Base-by-base conservation (phyloP, 2,888 invertebrate genomes). In the Allophyes oxyacanthae region DNA sequence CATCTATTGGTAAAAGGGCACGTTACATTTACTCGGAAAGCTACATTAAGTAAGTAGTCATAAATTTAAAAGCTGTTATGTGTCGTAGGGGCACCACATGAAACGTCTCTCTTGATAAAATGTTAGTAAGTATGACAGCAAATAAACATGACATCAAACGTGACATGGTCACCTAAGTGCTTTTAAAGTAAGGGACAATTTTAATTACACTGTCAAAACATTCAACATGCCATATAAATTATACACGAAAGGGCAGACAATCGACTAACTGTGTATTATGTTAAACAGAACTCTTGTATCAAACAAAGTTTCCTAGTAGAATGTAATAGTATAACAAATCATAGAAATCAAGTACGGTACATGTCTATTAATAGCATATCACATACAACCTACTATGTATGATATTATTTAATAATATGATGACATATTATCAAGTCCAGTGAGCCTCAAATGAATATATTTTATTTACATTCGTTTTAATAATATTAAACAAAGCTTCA, bases 181-280 rank as follows among this genome's bases (percentile, higher is more conserved):
- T 78, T 75, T 70, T 57, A 55, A 67, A 64, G 51, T 64, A 64
- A 48, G 44, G 67, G 45, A 48, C 48, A 37, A 59, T 65, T 75
- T 66, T 64, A 68, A 72, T 56, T 55, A 73, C 49, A 58, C 56
- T 64, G 57, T 64, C 67, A 72, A 75, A 75, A 76, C 75, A 75
- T 75, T 67, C 59, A 62, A 67, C 65, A 61, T 54, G 45, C 54
- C 43, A 45, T 60, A 57, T 67, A n/a, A n/a, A n/a, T 63, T 63
- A 58, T 42, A 65, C 46, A 49, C n/a, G 42, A 41, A 59, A 56
- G 46, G 44, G 51, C 52, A 68, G 63, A 64, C 66, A 69, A 64
- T 65, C 34, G 60, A 48, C 15, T 36, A 15, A 53, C 36, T 43
- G 52, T 28, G 20, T 51, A 45, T 42, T 42, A 49, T 60, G 56